These are phyloP conservation scores for Serranochromis macrocephalus DNA, from an alignment of 2,113 vertebrate species.

Conservation along the genomic window DNA sequence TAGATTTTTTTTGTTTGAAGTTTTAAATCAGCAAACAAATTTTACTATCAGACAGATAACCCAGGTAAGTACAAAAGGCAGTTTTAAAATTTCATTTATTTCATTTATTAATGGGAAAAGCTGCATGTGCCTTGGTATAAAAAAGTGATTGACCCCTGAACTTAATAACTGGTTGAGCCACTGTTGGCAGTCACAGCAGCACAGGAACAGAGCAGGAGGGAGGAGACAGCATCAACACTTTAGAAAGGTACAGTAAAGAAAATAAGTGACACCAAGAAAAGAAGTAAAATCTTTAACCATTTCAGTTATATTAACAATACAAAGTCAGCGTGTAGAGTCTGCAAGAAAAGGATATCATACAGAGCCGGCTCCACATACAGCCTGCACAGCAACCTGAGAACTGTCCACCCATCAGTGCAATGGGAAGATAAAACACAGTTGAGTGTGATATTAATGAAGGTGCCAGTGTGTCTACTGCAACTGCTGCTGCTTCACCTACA, in stretches of 20 bases:
- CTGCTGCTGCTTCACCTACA: neutral
- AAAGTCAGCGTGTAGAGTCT: neutral
- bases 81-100: neutral
- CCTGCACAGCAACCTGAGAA: neutral
- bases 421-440: neutral
- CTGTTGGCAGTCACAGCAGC: neutral
- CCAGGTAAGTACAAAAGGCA: accelerated
- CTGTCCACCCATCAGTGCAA: neutral
- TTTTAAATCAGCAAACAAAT: accelerated
- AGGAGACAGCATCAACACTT: neutral
- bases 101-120: neutral
- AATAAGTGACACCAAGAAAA: neutral
- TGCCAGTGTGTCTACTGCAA: accelerated
- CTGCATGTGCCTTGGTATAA: neutral
- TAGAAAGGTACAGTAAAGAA: neutral
- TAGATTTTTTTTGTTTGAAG: neutral
- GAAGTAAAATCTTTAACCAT: neutral
- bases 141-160: neutral
- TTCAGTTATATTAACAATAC: neutral
- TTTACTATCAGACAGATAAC: neutral
- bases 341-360: neutral
- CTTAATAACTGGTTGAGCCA: neutral
- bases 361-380: neutral
- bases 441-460: neutral
- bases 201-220: neutral